Conservation (phyloP, 2,113 vertebrate species). For the Melierax canorus region DNA sequence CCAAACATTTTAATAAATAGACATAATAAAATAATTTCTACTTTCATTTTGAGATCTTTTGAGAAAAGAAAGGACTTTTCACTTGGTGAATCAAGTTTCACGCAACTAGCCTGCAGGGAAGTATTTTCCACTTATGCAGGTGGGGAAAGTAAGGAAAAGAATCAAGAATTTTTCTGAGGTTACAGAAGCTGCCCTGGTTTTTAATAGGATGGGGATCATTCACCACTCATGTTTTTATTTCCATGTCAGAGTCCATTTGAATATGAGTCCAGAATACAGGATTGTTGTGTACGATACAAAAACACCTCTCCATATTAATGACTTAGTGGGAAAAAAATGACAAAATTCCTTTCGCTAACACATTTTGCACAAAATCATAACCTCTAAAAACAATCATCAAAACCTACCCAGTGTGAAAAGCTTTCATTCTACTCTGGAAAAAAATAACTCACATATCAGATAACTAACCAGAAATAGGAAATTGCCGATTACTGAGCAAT, state of each 20-base stretch:
- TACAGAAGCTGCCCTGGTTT: not conserved
- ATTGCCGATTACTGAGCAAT: constrained; percentile 50
- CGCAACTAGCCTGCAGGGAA: not conserved
- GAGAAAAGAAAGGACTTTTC: not conserved
- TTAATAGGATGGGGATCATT: not conserved
- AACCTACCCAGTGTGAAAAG: not conserved
- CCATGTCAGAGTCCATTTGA: not conserved
- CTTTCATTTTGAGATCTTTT: not conserved
- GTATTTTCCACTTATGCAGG: not conserved
- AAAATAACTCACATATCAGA: not conserved
- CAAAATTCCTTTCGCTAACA: not conserved
- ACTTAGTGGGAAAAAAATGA: rapidly evolving
- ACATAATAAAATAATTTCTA: not conserved
- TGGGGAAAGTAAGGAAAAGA: not conserved
- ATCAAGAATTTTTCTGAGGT: not conserved
- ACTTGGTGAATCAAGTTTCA: not conserved
- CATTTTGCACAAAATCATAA: not conserved
- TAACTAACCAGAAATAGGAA: constrained; percentile 37
- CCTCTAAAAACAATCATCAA: constrained; percentile 19
- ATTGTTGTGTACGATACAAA: not conserved
- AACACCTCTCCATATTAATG: not conserved
- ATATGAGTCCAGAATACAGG: not conserved
- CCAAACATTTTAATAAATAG: not conserved
- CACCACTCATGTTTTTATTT: not conserved
- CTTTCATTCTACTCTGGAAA: not conserved